These are phyloP conservation scores for Acanthosepion lycidas DNA, from an alignment of 2,888 invertebrate genomes.

Conservation along the genomic window DNA sequence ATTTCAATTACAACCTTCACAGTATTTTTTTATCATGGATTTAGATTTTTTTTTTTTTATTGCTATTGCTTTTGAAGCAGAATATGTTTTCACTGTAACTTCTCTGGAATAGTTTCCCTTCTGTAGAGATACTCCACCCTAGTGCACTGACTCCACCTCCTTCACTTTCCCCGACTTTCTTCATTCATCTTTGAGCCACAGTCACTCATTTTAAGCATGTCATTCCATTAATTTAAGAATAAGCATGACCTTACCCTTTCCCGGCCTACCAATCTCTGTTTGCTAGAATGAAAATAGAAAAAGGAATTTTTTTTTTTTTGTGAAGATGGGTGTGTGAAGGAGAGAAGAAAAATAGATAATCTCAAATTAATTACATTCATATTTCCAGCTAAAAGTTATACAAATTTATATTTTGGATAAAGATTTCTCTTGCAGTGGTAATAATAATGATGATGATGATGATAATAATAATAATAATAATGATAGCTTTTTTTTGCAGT, in stretches of 20 bases:
- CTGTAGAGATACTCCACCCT: neutral
- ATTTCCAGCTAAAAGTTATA: neutral
- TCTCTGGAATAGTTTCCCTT: neutral
- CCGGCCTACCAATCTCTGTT: neutral
- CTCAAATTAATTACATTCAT: neutral
- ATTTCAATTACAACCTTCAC: neutral
- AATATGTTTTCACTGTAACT: neutral
- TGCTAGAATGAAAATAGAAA: neutral
- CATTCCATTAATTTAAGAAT: conserved; percentile 21
- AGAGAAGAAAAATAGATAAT: neutral
- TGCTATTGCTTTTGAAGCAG: neutral
- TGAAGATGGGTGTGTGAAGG: neutral
- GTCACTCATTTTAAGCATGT: neutral
- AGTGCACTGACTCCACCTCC: neutral
- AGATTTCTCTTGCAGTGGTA: too few relatives aligned
- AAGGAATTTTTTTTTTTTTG: neutral
- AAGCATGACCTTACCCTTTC: neutral
- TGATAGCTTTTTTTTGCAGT: too few relatives aligned
- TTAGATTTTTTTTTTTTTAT: neutral
- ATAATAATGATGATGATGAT: too few relatives aligned
- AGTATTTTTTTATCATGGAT: neutral
- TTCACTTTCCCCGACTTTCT: neutral
- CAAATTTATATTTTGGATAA: neutral
- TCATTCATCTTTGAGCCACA: neutral
- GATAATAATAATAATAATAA: too few relatives aligned